Base-by-base conservation (phyloP, 1,140 invertebrate species). In the Thaumetopoea pityocampa region DNA sequence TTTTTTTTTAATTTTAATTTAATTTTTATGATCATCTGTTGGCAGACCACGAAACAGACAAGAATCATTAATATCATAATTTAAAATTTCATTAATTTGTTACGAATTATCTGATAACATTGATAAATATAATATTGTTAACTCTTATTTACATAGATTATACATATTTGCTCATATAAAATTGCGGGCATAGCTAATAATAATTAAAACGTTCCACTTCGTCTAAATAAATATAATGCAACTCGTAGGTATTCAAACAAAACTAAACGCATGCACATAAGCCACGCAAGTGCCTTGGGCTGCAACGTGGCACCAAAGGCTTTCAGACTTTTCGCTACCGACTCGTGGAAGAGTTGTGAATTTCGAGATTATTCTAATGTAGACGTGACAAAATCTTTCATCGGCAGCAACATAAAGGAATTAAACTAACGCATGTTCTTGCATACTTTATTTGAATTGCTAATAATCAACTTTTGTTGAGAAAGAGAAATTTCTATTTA, bases 251-350 rank as follows among this genome's bases (percentile, higher is more conserved):
- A 19, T 48, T n/a, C n/a, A 41, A 52, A 55, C 30, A 45, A 34
- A 51, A 51, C 51, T 50, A 51, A 50, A 41, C n/a, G 19, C 26
- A 12, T 6, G 55, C 48, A 48, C 28, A 50, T 41, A 63, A 33
- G 42, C 20, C 36, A 36, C 24, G 43, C 28, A 58, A 67, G 61
- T 65, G 51, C 51, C 52, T 48, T 47, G 51, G 56, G 52, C 66
- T 63, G 55, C 42, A 42, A 37, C 45, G 44, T 34, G 42, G 34
- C 52, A 69, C 51, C n/a, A 72, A 66, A 73, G 61, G 65, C 65
- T 73, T 73, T 62, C 52, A 70, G 61, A 66, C 60, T 70, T 70
- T 70, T 65, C 68, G 52, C 51, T 35, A 65, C 44, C 24, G 55
- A 51, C 38, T 51, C 34, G 44, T 51, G 27, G 14, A 33, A 58